phyloP scores from a whole-genome alignment of 2,888 invertebrate species.

The Antheraea yamamai region DNA sequence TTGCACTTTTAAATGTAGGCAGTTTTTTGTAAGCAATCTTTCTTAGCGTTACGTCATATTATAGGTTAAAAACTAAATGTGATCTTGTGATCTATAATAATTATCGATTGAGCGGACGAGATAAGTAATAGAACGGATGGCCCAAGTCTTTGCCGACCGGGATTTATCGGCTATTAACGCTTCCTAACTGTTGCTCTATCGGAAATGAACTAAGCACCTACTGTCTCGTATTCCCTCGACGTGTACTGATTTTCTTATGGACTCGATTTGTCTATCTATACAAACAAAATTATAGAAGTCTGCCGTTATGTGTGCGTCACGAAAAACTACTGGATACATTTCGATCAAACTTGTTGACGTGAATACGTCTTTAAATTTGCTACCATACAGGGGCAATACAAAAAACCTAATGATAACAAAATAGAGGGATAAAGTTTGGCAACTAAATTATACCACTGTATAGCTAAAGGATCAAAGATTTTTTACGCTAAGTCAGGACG shows the following conservation, averaged over 20 bases:
- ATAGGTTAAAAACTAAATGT: not conserved
- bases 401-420: too few species aligned
- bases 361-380: too few species aligned
- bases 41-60: not conserved
- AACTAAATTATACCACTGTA: too few species aligned
- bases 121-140: constrained; percentile 22
- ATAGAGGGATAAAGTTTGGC: too few species aligned
- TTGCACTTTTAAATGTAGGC: too few species aligned
- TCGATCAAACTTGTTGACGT: too few species aligned
- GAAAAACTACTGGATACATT: too few species aligned
- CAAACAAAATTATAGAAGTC: too few species aligned
- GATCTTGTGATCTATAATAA: not conserved
- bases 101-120: constrained; percentile 28
- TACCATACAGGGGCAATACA: too few species aligned
- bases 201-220: not conserved
- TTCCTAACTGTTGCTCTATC: constrained; percentile 25
- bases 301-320: too few species aligned
- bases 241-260: not conserved
- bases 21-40: not conserved
- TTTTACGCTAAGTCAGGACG: too few species aligned
- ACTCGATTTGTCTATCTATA: not conserved
- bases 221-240: not conserved
- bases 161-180: constrained; percentile 36
- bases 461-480: too few species aligned
- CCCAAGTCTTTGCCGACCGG: constrained; percentile 18